These are phyloP conservation scores for Oppia nitens DNA, from an alignment of 1,140 invertebrate genomes.

Conservation along the genomic window DNA sequence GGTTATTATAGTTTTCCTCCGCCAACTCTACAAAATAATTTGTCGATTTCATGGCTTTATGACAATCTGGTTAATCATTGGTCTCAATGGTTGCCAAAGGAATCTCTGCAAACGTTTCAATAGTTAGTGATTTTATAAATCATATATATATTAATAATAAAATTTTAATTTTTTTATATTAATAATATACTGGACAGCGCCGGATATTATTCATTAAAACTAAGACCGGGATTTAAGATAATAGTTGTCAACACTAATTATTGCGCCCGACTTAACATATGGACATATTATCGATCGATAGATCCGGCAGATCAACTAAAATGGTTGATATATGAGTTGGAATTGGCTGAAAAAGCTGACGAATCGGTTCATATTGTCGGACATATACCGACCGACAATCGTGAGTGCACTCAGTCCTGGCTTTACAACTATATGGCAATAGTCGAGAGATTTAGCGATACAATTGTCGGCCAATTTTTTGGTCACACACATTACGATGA, in stretches of 20 bases:
- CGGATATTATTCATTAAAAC: constrained; percentile 75
- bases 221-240: constrained; percentile 67
- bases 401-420: constrained; percentile 48
- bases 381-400: constrained; percentile 90
- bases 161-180: too few species aligned
- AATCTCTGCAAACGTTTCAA: constrained; percentile 60
- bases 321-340: constrained; percentile 86
- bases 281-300: constrained; percentile 49
- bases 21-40: constrained; percentile 60
- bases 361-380: constrained; percentile 94
- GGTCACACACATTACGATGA: constrained; percentile 34
- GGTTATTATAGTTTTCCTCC: constrained; percentile 74
- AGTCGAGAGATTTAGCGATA: constrained; percentile 32
- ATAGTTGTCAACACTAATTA: constrained; percentile 86
- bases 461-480: constrained; percentile 34
- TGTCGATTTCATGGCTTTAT: constrained; percentile 77
- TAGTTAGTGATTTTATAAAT: too few species aligned
- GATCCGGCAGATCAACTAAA: constrained; percentile 84
- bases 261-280: constrained; percentile 69
- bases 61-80: constrained; percentile 67
- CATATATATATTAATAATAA: too few species aligned
- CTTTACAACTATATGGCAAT: constrained; percentile 32
- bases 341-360: constrained; percentile 72
- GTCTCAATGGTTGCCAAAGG: constrained; percentile 68
- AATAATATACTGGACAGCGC: constrained; percentile 40